Conservation (phyloP, 2,888 invertebrate genomes). For the Epistrophe grossulariae region DNA sequence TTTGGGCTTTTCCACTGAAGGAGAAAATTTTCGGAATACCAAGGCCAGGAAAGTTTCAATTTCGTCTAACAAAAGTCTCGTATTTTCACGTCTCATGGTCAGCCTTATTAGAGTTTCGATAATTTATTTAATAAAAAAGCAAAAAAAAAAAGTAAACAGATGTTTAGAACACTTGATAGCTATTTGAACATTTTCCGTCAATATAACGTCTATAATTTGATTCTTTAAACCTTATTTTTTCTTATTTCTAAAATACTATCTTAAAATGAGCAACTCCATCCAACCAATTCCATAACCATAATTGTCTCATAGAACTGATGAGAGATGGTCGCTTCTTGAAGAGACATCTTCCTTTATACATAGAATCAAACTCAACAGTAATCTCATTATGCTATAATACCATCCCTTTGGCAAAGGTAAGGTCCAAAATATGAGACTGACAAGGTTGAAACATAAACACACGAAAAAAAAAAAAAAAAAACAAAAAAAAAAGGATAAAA, state of each 20-base stretch:
- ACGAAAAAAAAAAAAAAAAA: neutral
- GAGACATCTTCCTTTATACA: neutral
- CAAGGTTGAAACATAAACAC: neutral
- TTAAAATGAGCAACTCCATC: neutral
- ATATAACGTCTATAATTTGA: no score
- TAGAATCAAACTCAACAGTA: slow-evolving; percentile 15
- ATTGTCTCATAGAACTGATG: neutral
- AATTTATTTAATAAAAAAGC: no score
- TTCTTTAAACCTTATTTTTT: neutral
- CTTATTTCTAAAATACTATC: neutral
- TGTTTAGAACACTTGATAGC: no score
- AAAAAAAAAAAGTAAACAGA: no score
- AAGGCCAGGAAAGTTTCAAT: no score
- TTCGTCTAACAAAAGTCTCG: no score
- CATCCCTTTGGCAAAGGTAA: slow-evolving; percentile 3
- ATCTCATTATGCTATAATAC: slow-evolving; percentile 13
- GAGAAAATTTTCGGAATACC: no score
- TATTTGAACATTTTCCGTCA: no score
- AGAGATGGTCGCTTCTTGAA: neutral
- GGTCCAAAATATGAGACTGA: neutral
- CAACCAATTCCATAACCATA: neutral
- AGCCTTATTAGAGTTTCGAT: no score
- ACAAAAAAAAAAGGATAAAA: neutral
- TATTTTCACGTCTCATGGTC: no score
- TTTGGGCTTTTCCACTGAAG: no score